These are phyloP conservation scores for Conus betulinus DNA, from an alignment of 1,140 invertebrate species.

Conservation along the genomic window DNA sequence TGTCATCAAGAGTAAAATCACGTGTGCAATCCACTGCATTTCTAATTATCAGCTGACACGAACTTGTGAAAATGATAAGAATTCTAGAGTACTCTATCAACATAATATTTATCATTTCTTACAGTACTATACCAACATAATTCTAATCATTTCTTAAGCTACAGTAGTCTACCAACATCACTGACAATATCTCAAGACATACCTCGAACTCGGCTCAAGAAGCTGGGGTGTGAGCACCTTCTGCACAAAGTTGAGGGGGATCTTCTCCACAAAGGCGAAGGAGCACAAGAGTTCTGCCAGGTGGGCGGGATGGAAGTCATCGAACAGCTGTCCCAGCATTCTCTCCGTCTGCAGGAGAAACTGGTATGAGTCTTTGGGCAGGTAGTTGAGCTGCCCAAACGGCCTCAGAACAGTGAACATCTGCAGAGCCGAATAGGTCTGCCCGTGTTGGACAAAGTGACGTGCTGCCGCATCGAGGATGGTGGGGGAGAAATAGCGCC, in stretches of 20 bases:
- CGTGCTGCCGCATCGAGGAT: constrained; percentile 80
- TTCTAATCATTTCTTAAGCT: no score
- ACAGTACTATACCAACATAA: no score
- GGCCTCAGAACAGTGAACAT: constrained; percentile 80
- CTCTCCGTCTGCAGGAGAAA: constrained; percentile 72
- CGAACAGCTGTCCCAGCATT: constrained; percentile 79
- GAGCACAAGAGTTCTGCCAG: constrained; percentile 81
- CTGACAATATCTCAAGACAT: constrained; percentile 1
- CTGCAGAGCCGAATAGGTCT: constrained; percentile 77
- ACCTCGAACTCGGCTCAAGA: constrained; percentile 80
- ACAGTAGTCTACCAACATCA: no score
- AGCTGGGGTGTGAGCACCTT: constrained; percentile 81
- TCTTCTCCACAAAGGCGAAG: constrained; percentile 82
- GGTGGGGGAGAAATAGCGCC: constrained; percentile 78
- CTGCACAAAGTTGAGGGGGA: constrained; percentile 81
- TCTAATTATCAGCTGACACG: no score
- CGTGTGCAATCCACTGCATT: no score
- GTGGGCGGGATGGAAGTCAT: constrained; percentile 80
- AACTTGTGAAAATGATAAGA: no score
- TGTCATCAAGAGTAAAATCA: no score
- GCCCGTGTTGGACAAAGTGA: constrained; percentile 79
- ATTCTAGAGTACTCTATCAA: no score
- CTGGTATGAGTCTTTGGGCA: constrained; percentile 68
- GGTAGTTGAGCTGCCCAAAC: constrained; percentile 81
- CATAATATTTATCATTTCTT: no score